phyloP scores from a whole-genome alignment of 2,797 vertebrate species.

The Cynopterus sphinx region DNA sequence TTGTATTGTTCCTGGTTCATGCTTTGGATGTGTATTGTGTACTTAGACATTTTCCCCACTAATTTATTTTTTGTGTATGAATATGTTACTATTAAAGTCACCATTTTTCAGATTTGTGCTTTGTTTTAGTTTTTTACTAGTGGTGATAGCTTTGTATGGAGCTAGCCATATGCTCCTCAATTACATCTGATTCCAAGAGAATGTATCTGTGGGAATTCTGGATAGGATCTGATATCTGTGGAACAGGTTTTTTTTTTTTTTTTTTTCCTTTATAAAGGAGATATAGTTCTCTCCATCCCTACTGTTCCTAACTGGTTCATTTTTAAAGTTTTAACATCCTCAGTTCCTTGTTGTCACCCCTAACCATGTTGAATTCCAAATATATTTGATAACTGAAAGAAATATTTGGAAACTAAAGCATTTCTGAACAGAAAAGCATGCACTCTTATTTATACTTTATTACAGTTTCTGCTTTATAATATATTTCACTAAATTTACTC shows the following conservation, averaged over 20 bases:
- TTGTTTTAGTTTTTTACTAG: not conserved
- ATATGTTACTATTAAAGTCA: not conserved
- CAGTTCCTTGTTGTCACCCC: not conserved
- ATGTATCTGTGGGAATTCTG: not conserved
- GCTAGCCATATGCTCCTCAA: not conserved
- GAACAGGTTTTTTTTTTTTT: not conserved
- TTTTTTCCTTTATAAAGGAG: not conserved
- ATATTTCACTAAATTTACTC: not conserved
- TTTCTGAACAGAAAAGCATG: not conserved
- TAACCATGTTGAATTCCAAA: not conserved
- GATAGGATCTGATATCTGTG: not conserved
- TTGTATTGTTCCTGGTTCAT: not conserved
- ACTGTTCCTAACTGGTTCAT: not conserved
- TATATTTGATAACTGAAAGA: not conserved
- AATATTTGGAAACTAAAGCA: not conserved
- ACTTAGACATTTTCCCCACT: not conserved
- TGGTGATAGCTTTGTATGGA: not conserved
- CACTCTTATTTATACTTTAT: not conserved
- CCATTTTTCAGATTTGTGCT: not conserved
- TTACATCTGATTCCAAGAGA: not conserved
- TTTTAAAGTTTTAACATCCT: not conserved
- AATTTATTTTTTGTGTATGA: not conserved
- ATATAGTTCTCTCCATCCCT: not conserved
- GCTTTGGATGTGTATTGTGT: not conserved
- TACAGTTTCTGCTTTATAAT: not conserved